Conservation (phyloP, 2,888 invertebrate genomes). For the Callosobruchus maculatus region DNA sequence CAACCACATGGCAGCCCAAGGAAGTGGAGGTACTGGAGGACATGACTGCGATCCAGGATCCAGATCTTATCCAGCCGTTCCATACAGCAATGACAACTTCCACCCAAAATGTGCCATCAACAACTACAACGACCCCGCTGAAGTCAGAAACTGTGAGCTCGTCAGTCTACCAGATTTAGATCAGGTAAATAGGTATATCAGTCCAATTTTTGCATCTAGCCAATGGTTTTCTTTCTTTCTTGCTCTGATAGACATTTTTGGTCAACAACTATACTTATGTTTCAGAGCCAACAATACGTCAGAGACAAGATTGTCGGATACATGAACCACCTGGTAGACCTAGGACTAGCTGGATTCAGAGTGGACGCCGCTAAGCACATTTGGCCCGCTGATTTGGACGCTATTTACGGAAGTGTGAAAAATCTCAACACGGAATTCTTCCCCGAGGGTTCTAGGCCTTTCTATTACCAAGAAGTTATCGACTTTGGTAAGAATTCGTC, state of each 20-base stretch:
- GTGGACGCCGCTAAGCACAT: too few species aligned
- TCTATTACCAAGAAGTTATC: too few species aligned
- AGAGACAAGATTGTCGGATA: constrained; percentile 49
- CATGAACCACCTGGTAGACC: constrained; percentile 51
- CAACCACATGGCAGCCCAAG: constrained; percentile 71
- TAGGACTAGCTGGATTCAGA: too few species aligned
- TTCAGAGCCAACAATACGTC: constrained; percentile 56
- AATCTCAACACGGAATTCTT: too few species aligned
- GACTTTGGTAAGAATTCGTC: constrained; percentile 10
- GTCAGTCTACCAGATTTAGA: constrained; percentile 41
- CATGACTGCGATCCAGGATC: constrained; percentile 51
- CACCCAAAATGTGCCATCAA: constrained; percentile 62
- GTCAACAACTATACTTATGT: too few species aligned
- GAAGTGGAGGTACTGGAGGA: constrained; percentile 61
- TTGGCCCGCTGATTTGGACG: too few species aligned
- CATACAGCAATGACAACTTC: constrained; percentile 72
- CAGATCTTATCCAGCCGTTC: constrained; percentile 50
- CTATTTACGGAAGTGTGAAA: too few species aligned
- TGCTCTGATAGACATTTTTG: too few species aligned
- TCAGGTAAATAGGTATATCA: constrained; percentile 19
- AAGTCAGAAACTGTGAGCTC: constrained; percentile 56
- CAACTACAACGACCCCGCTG: constrained; percentile 62
- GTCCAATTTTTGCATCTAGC: too few species aligned
- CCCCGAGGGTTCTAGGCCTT: too few species aligned
- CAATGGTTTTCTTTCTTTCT: too few species aligned